phyloP scores from a whole-genome alignment of 1,140 invertebrate genomes.

The Acromyrmex charruanus region DNA sequence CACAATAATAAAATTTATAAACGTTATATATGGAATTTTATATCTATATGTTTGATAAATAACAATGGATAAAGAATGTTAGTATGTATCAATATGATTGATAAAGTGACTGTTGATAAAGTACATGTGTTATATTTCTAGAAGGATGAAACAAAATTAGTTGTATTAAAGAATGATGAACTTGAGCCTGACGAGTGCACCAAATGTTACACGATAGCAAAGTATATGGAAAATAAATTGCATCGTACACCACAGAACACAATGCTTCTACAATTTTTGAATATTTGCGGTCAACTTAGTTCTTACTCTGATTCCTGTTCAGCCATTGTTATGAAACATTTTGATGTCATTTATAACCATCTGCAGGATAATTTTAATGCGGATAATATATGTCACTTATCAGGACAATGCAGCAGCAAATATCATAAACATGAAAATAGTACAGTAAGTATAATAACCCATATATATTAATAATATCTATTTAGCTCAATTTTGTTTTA shows the following conservation, averaged over 20 bases:
- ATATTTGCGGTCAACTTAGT: slow-evolving; percentile 89
- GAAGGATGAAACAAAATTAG: slow-evolving; percentile 49
- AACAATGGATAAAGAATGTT: background rate
- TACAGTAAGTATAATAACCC: slow-evolving; percentile 71
- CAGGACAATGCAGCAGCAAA: slow-evolving; percentile 89
- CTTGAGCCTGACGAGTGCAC: slow-evolving; percentile 82
- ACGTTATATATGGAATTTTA: slow-evolving; percentile 11
- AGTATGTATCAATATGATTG: background rate
- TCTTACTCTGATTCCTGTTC: slow-evolving; percentile 93
- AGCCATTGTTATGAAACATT: slow-evolving; percentile 90
- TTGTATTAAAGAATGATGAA: slow-evolving; percentile 79
- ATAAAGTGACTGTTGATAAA: slow-evolving; percentile 21
- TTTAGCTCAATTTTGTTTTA: slow-evolving; percentile 4
- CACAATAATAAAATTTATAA: background rate
- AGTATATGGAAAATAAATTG: slow-evolving; percentile 84
- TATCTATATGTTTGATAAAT: slow-evolving; percentile 13
- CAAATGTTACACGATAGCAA: slow-evolving; percentile 82
- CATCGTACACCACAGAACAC: slow-evolving; percentile 73
- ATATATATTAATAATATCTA: slow-evolving; percentile 41
- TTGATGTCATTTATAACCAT: slow-evolving; percentile 89
- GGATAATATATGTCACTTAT: slow-evolving; percentile 90
- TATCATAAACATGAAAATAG: slow-evolving; percentile 90
- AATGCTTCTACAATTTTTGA: slow-evolving; percentile 77
- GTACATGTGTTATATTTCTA: slow-evolving; percentile 54
- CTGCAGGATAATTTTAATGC: slow-evolving; percentile 89